Base-by-base conservation (phyloP, 2,888 invertebrate genomes). In the Plemyria rubiginata region DNA sequence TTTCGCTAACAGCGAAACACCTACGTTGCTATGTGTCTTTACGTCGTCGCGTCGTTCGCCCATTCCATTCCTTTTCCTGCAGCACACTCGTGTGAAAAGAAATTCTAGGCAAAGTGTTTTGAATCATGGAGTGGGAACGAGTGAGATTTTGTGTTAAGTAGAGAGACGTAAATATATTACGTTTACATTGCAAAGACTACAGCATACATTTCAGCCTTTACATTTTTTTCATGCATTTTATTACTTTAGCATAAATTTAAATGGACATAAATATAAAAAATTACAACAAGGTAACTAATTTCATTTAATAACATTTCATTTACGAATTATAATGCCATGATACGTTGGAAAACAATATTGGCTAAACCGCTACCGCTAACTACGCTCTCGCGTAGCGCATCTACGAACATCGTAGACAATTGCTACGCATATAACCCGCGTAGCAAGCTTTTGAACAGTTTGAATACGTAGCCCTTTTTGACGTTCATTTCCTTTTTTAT, bases 381-480 rank as follows among this genome's bases (percentile, higher is more conserved):
- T 13, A 55, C 54, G 54, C 11, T 16, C 11, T 57, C 41, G 48
- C 74, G 78, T 78, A 77, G 77, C 70, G 40, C 63, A 60, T 68
- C 76, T 76, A 78, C 78, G 76, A 45, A 53, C 38, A 60, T 67
- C 75, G 79, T 77, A 79, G 74, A 45, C 52, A 43, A 38, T 28
- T 61, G 73, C 79, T 79, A 80, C 80, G 78, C 63, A 62, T 22
- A 51, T 56, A 51, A 43, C 38, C 13, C 36, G 36, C 48, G 54
- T 62, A 65, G 65, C 59, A 54, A 51, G 38, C 48, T 52, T 32
- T 50, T 50, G 15, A 36, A 50, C 3, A 15, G 50, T 50, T 32
- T 13, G 13, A 50, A 50, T 36, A n/a, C n/a, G n/a, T n/a, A 9
- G 36, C 9, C 32, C 15, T 50, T 36, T 50, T 15, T 29, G 32